These are phyloP conservation scores for Gryllus longicercus DNA, from an alignment of 2,888 invertebrate species.

Conservation along the genomic window DNA sequence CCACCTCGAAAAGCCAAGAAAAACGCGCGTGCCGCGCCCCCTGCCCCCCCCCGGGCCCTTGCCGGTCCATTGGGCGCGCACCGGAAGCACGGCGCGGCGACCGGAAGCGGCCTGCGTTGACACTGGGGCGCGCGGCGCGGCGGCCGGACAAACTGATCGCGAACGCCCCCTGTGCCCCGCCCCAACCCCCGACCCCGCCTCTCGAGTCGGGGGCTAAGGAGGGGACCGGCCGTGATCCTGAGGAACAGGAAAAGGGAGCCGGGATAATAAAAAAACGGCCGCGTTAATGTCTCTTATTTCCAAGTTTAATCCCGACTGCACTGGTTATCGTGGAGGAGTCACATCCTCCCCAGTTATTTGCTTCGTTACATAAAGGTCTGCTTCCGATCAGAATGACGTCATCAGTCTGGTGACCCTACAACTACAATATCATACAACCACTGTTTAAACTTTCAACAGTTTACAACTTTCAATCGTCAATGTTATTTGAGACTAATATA, in stretches of 20 bases:
- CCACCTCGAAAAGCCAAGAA: background rate
- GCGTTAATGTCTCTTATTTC: constrained; percentile 26
- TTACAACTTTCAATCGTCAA: no score
- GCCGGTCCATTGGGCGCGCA: background rate
- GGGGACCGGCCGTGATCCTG: background rate
- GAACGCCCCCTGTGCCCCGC: background rate
- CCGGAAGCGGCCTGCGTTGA: background rate
- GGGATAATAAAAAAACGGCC: constrained; percentile 22
- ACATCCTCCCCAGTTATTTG: no score
- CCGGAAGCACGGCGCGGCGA: background rate
- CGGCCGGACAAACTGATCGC: background rate
- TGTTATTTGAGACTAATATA: no score
- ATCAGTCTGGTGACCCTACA: no score
- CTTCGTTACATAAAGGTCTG: no score
- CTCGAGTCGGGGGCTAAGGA: background rate
- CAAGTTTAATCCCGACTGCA: constrained; percentile 27
- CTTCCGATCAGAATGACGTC: no score
- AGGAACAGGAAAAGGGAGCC: background rate
- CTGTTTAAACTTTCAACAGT: no score
- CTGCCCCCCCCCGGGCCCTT: background rate
- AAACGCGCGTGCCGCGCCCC: background rate
- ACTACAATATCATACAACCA: no score
- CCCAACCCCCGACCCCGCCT: background rate
- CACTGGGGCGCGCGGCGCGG: background rate
- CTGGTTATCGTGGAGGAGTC: constrained; percentile 22